Percentiles rank a stretch among this genome's conserved stretches.
These are phyloP conservation scores for Paramormyrops hopkinsi DNA, from an alignment of 2,797 vertebrate genomes.

Conservation along the genomic window DNA sequence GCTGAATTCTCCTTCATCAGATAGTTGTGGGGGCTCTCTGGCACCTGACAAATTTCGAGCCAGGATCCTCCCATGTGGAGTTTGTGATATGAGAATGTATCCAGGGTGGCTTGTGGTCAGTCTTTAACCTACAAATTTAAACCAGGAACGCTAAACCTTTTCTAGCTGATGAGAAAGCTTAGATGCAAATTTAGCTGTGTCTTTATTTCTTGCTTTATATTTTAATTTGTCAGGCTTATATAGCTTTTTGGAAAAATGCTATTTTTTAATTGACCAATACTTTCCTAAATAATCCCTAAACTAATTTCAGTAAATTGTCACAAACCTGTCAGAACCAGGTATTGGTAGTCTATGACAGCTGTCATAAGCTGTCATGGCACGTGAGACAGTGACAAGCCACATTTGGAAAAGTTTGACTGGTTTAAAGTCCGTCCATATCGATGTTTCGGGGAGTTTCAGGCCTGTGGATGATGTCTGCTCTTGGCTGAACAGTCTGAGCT, in stretches of 20 bases:
- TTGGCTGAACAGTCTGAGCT: not conserved
- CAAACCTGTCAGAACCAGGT: not conserved
- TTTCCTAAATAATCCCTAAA: not conserved
- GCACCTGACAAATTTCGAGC: not conserved
- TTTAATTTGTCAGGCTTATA: not conserved
- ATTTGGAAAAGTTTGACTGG: not conserved
- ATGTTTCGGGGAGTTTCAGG: not conserved
- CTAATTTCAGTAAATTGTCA: not conserved
- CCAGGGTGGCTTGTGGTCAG: not conserved
- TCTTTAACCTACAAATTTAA: not conserved
- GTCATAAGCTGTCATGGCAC: not conserved
- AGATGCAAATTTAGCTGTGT: not conserved
- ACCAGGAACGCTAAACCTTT: not conserved
- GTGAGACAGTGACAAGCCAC: not conserved
- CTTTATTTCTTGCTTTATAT: not conserved
- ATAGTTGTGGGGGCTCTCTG: not conserved
- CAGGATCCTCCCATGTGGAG: not conserved
- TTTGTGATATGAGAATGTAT: not conserved
- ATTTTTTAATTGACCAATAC: not conserved
- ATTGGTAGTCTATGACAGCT: not conserved
- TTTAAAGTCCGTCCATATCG: not conserved
- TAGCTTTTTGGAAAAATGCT: not conserved
- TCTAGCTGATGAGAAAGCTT: not conserved
- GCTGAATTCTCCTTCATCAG: not conserved
- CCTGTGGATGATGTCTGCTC: slow-evolving; percentile 27